These are phyloP conservation scores for Ursus arctos DNA, from an alignment of 2,113 vertebrate genomes.

Conservation along the genomic window DNA sequence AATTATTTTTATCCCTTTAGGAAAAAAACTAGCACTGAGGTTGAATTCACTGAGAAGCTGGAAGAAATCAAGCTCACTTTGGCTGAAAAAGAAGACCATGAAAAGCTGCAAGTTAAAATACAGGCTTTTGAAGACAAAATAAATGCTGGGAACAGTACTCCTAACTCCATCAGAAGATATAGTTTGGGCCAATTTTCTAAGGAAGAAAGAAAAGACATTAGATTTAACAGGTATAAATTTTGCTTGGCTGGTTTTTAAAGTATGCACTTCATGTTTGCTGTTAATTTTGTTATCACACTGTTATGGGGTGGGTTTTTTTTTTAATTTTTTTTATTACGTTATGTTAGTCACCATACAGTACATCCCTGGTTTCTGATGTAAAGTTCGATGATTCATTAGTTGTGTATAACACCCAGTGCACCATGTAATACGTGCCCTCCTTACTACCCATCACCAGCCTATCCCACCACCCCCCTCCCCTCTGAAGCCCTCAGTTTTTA, in stretches of 20 bases:
- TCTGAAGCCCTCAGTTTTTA: neutral
- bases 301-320: neutral
- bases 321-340: too few relatives aligned
- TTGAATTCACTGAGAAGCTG: slow-evolving; percentile 73
- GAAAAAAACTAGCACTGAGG: slow-evolving; percentile 74
- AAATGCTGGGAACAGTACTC: slow-evolving; percentile 83
- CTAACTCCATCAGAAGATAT: slow-evolving; percentile 88
- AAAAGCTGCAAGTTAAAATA: slow-evolving; percentile 91
- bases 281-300: neutral
- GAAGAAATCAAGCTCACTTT: slow-evolving; percentile 77
- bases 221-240: slow-evolving; percentile 93
- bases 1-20: slow-evolving; percentile 78
- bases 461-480: too few relatives aligned
- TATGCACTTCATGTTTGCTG: neutral
- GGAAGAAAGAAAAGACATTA: slow-evolving; percentile 92
- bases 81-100: slow-evolving; percentile 82
- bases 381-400: too few relatives aligned
- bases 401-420: too few relatives aligned
- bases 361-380: too few relatives aligned
- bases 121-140: slow-evolving; percentile 92
- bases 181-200: slow-evolving; percentile 91
- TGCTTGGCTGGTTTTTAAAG: neutral
- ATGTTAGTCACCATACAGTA: too few relatives aligned
- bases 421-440: too few relatives aligned
- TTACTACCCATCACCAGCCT: too few relatives aligned